Evolutionary conservation across 2,888 invertebrate species (phyloP).

Genomic region (Bellardia bayeri): DNA sequence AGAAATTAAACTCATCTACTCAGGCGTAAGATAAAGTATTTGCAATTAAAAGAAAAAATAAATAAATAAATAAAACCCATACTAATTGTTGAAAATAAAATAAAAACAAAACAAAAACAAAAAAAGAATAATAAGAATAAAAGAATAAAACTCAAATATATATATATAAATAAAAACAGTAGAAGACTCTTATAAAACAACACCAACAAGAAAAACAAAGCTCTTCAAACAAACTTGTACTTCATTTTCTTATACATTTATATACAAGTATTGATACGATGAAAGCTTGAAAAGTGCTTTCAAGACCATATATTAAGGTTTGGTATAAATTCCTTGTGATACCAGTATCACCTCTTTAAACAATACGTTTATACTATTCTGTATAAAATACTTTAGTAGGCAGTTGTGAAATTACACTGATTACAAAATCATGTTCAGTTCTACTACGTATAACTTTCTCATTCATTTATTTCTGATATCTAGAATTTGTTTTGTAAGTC

Average conservation of each 20-base stretch:
- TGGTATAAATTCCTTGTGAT: no score
- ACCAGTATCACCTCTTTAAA: no score
- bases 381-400: no score
- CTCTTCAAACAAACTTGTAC: constrained; percentile 69
- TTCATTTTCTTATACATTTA: constrained; percentile 66
- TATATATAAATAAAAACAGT: not conserved
- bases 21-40: constrained; percentile 79
- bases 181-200: constrained; percentile 10
- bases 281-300: no score
- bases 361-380: no score
- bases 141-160: not conserved
- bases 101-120: constrained; percentile 67
- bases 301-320: no score
- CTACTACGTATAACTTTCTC: not conserved
- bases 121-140: constrained; percentile 37
- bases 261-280: not conserved
- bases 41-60: constrained; percentile 79
- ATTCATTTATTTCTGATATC: not conserved
- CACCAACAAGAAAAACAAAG: constrained; percentile 11
- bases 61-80: constrained; percentile 80
- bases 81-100: constrained; percentile 79
- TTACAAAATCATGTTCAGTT: not conserved
- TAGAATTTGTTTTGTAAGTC: constrained; percentile 35
- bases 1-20: constrained; percentile 37
- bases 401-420: no score